Percentiles rank a stretch among this genome's conserved stretches.
Conservation (phyloP, 2,888 invertebrate species). For the Neoascia interrupta region DNA sequence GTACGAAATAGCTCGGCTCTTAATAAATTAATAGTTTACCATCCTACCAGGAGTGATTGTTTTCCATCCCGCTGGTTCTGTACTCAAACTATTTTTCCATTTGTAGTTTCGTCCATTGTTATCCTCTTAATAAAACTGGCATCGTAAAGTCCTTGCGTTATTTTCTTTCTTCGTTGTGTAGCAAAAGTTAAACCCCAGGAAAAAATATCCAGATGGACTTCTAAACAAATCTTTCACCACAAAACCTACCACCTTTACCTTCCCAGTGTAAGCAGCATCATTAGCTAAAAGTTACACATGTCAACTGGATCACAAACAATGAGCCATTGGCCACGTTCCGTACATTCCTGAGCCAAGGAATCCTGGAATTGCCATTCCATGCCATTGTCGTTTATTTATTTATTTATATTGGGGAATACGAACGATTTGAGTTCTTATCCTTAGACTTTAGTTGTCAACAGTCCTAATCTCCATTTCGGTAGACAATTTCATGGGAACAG, state of each 20-base stretch:
- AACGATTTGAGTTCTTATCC: conserved; percentile 58
- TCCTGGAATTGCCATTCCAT: conserved; percentile 8
- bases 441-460: conserved; percentile 66
- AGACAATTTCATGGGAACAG: conserved; percentile 24
- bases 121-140: conserved; percentile 28
- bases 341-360: conserved; percentile 26
- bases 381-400: conserved; percentile 27
- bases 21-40: conserved; percentile 48
- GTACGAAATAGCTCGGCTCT: conserved; percentile 13
- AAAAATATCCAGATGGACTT: conserved; percentile 18
- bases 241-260: background rate
- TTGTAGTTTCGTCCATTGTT: conserved; percentile 9
- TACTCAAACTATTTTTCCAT: too few relatives aligned
- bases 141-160: conserved; percentile 10
- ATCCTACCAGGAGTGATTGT: background rate
- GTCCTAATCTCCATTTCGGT: conserved; percentile 60
- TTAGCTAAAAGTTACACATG: conserved; percentile 13
- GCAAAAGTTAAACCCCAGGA: conserved; percentile 34
- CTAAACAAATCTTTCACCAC: conserved; percentile 46
- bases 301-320: conserved; percentile 34
- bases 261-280: background rate
- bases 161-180: conserved; percentile 28
- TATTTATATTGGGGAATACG: conserved; percentile 32
- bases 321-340: conserved; percentile 41
- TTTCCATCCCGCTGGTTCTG: background rate